Percentiles rank a stretch among this genome's conserved stretches.
Conservation (phyloP, 2,797 vertebrate species). For the Botia almorhae region DNA sequence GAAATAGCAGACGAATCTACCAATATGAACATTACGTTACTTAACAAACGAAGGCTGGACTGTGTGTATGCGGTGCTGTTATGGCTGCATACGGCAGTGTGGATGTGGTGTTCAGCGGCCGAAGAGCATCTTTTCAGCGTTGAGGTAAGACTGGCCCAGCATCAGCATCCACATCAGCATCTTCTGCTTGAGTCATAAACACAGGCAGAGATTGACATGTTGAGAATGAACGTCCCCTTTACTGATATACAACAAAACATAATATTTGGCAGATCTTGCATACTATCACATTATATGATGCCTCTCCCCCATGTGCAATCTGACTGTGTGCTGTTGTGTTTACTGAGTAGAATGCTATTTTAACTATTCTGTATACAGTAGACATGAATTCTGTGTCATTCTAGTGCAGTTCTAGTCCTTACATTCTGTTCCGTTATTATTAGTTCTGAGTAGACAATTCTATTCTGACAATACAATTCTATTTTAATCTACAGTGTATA, state of each 20-base stretch:
- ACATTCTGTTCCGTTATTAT: background rate
- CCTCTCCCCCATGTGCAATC: background rate
- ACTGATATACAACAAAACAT: background rate
- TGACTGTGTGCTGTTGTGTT: background rate
- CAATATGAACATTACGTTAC: constrained; percentile 92
- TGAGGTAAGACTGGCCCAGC: constrained; percentile 87
- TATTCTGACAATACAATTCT: background rate
- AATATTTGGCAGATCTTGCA: background rate
- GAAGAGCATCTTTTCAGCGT: constrained; percentile 93
- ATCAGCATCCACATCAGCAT: constrained; percentile 41
- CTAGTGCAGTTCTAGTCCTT: background rate
- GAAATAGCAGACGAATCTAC: constrained; percentile 71
- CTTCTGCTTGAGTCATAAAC: constrained; percentile 33
- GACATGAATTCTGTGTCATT: background rate
- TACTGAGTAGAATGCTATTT: background rate
- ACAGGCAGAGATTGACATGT: background rate
- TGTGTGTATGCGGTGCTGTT: constrained; percentile 85
- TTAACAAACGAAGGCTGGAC: constrained; percentile 87
- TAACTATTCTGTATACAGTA: background rate
- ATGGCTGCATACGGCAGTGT: constrained; percentile 89
- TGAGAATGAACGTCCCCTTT: background rate
- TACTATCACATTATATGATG: constrained; percentile 1
- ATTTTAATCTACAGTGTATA: background rate
- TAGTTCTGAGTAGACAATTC: background rate
- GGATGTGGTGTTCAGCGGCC: constrained; percentile 89